Percentiles rank a stretch among this genome's conserved stretches.
Conservation (phyloP, 2,797 vertebrate genomes). For the Serranus cabrilla region DNA sequence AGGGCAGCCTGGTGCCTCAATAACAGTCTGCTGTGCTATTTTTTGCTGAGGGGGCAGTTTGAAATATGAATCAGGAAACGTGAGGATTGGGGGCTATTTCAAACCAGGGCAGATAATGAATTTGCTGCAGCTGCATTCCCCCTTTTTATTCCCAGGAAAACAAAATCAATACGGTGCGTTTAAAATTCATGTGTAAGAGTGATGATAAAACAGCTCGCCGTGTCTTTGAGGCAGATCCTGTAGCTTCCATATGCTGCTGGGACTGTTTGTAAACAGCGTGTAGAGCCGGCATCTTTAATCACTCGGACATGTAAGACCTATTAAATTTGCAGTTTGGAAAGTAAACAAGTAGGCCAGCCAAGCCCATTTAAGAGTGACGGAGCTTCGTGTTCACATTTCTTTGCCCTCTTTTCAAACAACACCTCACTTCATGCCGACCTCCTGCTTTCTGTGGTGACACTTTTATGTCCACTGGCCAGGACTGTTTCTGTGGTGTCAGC, state of each 20-base stretch:
- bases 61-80: constrained; percentile 59
- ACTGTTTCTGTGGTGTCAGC: neutral
- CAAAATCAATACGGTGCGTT: neutral
- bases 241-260: constrained; percentile 19
- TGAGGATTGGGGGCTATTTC: constrained; percentile 63
- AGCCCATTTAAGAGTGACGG: constrained; percentile 31
- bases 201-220: neutral
- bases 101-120: constrained; percentile 31
- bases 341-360: constrained; percentile 71
- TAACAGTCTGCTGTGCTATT: constrained; percentile 54
- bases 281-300: constrained; percentile 61
- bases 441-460: constrained; percentile 1
- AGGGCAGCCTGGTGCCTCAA: constrained; percentile 38
- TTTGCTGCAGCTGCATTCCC: constrained; percentile 8
- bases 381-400: constrained; percentile 30
- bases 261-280: constrained; percentile 66
- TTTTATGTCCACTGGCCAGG: neutral
- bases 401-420: constrained; percentile 28
- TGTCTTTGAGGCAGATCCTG: constrained; percentile 6
- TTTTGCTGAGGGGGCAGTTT: constrained; percentile 54
- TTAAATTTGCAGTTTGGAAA: constrained; percentile 62
- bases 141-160: constrained; percentile 1
- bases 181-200: neutral
- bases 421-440: constrained; percentile 20
- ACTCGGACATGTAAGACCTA: constrained; percentile 50